These are phyloP conservation scores for Pangasius macronema DNA, from an alignment of 2,797 vertebrate genomes.

Conservation along the genomic window DNA sequence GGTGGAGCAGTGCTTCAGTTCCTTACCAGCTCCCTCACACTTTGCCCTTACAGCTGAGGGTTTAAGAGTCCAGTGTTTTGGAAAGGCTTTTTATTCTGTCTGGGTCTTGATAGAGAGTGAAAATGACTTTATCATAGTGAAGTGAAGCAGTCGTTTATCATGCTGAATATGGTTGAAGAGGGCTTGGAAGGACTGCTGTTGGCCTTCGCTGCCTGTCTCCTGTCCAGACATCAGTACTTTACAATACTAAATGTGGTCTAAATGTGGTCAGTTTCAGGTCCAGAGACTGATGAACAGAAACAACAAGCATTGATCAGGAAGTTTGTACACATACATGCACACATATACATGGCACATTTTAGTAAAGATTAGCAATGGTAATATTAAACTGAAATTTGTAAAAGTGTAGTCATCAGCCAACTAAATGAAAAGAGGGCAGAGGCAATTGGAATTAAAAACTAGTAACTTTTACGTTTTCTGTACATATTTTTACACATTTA, in stretches of 20 bases:
- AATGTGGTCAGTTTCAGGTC: background rate
- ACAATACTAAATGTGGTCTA: background rate
- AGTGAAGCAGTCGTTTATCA: background rate
- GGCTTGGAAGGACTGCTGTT: constrained; percentile 2
- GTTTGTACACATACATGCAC: background rate
- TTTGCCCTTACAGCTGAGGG: constrained; percentile 3
- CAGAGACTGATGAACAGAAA: background rate
- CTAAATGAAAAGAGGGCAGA: background rate
- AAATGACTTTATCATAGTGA: constrained; percentile 12
- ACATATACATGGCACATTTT: background rate
- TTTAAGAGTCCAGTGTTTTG: constrained; percentile 6
- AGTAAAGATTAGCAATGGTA: background rate
- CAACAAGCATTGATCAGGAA: background rate
- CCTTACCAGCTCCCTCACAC: constrained; percentile 6
- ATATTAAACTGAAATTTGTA: background rate
- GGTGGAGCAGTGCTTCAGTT: constrained; percentile 15
- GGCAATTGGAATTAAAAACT: background rate
- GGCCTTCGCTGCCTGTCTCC: background rate
- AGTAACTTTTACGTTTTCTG: background rate
- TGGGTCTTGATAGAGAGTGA: background rate
- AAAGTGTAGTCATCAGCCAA: background rate
- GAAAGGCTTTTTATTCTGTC: constrained; percentile 5
- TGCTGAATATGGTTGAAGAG: background rate
- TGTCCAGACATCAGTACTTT: constrained; percentile 4
- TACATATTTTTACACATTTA: background rate